Conservation (phyloP, 2,797 vertebrate genomes). For the Melanotaenia boesemani region DNA sequence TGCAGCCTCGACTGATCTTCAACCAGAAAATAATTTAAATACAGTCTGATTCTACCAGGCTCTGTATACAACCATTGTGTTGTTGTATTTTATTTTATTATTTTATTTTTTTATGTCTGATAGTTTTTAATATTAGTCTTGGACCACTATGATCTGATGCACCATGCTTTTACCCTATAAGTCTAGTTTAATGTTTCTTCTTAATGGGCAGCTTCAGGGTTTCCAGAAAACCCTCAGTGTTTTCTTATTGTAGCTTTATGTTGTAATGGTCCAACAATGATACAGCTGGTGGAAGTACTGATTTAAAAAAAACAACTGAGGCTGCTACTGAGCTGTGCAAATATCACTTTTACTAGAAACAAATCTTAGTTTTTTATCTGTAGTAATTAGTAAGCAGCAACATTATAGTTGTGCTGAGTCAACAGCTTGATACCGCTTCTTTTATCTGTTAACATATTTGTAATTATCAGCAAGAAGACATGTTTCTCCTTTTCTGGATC, state of each 20-base stretch:
- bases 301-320: neutral
- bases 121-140: too few relatives aligned
- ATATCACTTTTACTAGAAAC: neutral
- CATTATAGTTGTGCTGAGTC: constrained; percentile 12
- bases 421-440: neutral
- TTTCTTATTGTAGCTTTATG: neutral
- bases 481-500: constrained; percentile 9
- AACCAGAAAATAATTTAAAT: too few relatives aligned
- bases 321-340: neutral
- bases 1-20: too few relatives aligned
- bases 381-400: neutral
- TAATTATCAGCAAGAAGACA: constrained; percentile 54
- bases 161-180: neutral
- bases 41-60: too few relatives aligned
- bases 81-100: too few relatives aligned
- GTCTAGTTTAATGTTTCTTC: too few relatives aligned
- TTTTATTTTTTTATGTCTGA: too few relatives aligned
- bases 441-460: constrained; percentile 50
- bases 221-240: too few relatives aligned
- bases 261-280: too few relatives aligned
- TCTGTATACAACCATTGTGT: too few relatives aligned
- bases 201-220: neutral
- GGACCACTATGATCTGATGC: neutral
- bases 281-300: neutral
- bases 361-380: neutral